Evolutionary conservation across 2,888 invertebrate genomes (phyloP).

Genomic region (Chrysolina americana): DNA sequence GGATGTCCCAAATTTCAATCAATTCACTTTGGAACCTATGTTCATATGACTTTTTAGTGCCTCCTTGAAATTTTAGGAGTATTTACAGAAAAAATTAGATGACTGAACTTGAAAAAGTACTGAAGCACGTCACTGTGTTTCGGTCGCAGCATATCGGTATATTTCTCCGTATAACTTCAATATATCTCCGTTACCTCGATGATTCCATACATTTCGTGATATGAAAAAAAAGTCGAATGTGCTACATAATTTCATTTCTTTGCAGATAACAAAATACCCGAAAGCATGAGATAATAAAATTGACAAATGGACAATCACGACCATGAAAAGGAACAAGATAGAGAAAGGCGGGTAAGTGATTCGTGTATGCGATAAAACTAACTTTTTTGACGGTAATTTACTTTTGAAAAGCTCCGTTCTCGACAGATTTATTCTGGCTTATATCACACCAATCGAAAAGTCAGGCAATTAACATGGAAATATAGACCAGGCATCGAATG

Average conservation of each 20-base stretch:
- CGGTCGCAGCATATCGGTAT: neutral
- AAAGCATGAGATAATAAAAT: constrained; percentile 22
- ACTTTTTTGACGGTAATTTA: neutral
- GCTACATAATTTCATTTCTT: constrained; percentile 11
- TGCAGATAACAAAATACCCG: constrained; percentile 16
- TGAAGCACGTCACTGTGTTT: constrained; percentile 2
- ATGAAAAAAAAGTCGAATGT: neutral
- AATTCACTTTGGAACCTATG: too few species aligned
- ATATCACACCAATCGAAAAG: constrained; percentile 15
- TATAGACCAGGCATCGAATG: constrained; percentile 10
- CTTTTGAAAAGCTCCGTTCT: neutral
- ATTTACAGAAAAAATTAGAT: too few species aligned
- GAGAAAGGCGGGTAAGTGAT: constrained; percentile 23
- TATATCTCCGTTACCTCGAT: neutral
- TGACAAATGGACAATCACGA: constrained; percentile 24
- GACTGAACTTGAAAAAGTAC: too few species aligned
- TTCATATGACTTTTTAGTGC: too few species aligned
- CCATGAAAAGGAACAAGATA: constrained; percentile 24
- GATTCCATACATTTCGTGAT: neutral
- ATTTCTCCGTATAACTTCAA: constrained; percentile 7
- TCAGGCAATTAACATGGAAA: neutral
- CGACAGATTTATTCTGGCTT: constrained; percentile 7
- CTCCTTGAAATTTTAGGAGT: too few species aligned
- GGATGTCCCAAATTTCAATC: too few species aligned
- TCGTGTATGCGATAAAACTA: constrained; percentile 9